Base-by-base conservation (phyloP, 2,797 vertebrate genomes). In the Trachops cirrhosus region DNA sequence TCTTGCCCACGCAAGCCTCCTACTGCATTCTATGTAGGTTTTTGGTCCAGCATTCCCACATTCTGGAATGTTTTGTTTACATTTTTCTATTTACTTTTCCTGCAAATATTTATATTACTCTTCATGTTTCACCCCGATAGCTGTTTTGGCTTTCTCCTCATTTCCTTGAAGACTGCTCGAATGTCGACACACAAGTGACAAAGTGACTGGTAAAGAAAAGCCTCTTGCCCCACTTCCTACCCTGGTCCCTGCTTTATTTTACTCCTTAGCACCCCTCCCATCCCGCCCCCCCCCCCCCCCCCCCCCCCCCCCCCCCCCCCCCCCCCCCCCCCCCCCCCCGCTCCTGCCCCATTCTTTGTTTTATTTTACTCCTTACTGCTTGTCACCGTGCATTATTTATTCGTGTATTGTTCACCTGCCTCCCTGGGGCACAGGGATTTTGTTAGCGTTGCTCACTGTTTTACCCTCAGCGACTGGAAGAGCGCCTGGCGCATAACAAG, bases 41-140 rank as follows among this genome's bases (percentile, higher is more conserved):
- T 88, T 64, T 52, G n/a, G 64, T 62, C 83, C 80, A 86, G 91
- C 89, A 46, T 86, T 80, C 16, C 57, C 26, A 73, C 14, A 62
- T 96, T 87, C 59, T 86, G 24, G 67, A 94, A 96, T 96, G 37
- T 90, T 87, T 73, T 83, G n/a, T 41, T n/a, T 67, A 89, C 41
- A 14, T 70, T 68, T 67, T 79, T 88, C 39, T 44, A 62, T 48
- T 78, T 78, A 50, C 86, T 89, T 64, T 86, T 75, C 29, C 85
- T 95, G n/a, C 46, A 95, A 67, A 78, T 90, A 94, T 48, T 92
- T 84, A 83, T 83, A 82, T 89, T 89, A 41, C 39, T 95, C 22
- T 87, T 95, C 21, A 77, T 3, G 93, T 90, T 92, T 92, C 88
- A 85, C 41, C 34, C 37, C 68, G 24, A 74, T 64, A 32, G 57